Evolutionary conservation across 2,113 vertebrate genomes (phyloP).

Genomic region (Tragelaphus imberbis): DNA sequence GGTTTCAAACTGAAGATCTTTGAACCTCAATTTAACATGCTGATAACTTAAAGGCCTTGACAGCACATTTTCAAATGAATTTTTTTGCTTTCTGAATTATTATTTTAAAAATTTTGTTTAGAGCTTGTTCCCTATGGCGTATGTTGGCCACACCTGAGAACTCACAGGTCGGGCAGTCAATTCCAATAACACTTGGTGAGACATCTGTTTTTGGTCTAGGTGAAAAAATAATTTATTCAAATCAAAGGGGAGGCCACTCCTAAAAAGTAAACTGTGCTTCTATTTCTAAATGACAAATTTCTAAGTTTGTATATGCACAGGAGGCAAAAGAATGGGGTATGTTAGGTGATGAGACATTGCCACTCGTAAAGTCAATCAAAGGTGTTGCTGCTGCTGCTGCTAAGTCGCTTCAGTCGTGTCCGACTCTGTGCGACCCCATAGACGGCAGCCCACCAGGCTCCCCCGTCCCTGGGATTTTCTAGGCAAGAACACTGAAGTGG

Average conservation of each 20-base stretch:
- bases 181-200: background rate
- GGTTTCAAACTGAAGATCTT: background rate
- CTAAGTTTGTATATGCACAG: background rate
- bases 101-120: background rate
- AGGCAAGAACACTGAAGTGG: too few species aligned
- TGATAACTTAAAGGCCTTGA: background rate
- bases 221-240: background rate
- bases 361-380: background rate
- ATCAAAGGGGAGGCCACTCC: background rate
- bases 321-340: background rate
- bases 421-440: too few species aligned
- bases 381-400: too few species aligned
- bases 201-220: background rate
- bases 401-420: too few species aligned
- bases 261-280: background rate
- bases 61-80: background rate
- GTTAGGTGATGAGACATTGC: background rate
- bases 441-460: too few species aligned
- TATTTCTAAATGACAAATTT: background rate
- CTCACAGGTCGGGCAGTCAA: background rate
- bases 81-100: background rate
- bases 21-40: background rate
- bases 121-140: background rate
- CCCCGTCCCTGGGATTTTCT: too few species aligned
- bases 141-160: background rate